Base-by-base conservation (phyloP, 2,888 invertebrate genomes). In the Lasioglossum vierecki region DNA sequence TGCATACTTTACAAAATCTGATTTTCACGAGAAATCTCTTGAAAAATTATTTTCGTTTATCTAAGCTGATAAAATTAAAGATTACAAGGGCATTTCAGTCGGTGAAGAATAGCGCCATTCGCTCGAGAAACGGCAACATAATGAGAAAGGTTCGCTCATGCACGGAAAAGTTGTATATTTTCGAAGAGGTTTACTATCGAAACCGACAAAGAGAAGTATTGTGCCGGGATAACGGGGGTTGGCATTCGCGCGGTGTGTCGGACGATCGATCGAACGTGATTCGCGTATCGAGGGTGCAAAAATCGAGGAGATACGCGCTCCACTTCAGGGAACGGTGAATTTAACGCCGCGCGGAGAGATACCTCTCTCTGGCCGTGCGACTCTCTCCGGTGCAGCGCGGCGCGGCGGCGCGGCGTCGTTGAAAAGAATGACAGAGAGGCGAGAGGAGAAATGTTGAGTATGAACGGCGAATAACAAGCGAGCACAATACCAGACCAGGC, bases 201-300 rank as follows among this genome's bases (percentile, higher is more conserved):
- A 68, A 30, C 8, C 68, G 68, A 68, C 66, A 68, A 68, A 39
- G 22, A 68, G 35, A 68, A 22, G 39, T 39, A 68, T 68, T 75
- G 68, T n/a, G 53, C 57, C 22, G 41, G 53, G 76, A 84, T 80
- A 86, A 84, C 76, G 78, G 80, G 63, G 35, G 75, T 75, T 66
- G 49, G 57, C 22, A 76, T 71, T 60, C 76, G 35, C 60, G 63
- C 76, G 46, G 35, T 66, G 84, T 74, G 83, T 71, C 77, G 76
- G 75, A 85, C 57, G 78, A 86, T 84, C 76, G 81, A 79, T 84
- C 73, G 39, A 41, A 41, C 76, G 79, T 81, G 86, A 84, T 84
- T 81, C 81, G 84, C 78, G 72, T 70, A 79, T 79, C 46, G 81
- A 81, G 49, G 49, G 68, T 76, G 57, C 76, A 81, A 80, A 76